phyloP scores from a whole-genome alignment of 2,888 invertebrate species.

The Oscheius myriophilus region DNA sequence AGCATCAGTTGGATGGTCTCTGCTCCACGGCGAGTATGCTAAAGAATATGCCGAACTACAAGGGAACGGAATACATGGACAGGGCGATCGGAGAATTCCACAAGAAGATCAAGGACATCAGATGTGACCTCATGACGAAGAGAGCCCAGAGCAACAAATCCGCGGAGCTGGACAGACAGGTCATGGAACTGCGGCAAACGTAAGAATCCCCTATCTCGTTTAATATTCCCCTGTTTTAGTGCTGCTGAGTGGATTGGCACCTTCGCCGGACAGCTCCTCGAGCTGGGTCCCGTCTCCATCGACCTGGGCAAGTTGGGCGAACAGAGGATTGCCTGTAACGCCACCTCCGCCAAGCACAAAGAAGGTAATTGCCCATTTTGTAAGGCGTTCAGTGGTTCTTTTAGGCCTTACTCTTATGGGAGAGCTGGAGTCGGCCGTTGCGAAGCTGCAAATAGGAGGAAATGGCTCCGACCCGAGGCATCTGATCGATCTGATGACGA shows the following conservation, averaged over 20 bases:
- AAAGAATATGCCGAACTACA: constrained; percentile 46
- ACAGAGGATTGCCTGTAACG: constrained; percentile 36
- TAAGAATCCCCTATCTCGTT: neutral
- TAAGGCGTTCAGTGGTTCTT: neutral
- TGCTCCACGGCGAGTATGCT: constrained; percentile 35
- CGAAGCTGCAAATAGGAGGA: constrained; percentile 23
- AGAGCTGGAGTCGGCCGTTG: constrained; percentile 36
- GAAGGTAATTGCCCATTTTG: neutral
- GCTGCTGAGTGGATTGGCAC: constrained; percentile 31
- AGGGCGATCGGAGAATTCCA: constrained; percentile 24
- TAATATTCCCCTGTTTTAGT: neutral
- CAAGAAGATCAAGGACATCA: constrained; percentile 30
- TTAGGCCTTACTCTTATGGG: constrained; percentile 31
- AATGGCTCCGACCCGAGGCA: constrained; percentile 29
- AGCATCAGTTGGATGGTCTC: constrained; percentile 38
- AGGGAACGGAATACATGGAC: constrained; percentile 33
- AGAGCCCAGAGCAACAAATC: constrained; percentile 32
- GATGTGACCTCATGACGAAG: constrained; percentile 38
- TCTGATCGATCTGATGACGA: constrained; percentile 31
- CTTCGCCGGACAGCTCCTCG: constrained; percentile 39
- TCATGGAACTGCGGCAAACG: constrained; percentile 35
- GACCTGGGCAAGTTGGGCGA: constrained; percentile 34
- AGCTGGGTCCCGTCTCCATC: constrained; percentile 41
- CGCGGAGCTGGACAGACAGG: constrained; percentile 34
- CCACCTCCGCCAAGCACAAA: constrained; percentile 35